Conservation (phyloP, 2,888 invertebrate genomes). For the Dermolepida albohirtum region DNA sequence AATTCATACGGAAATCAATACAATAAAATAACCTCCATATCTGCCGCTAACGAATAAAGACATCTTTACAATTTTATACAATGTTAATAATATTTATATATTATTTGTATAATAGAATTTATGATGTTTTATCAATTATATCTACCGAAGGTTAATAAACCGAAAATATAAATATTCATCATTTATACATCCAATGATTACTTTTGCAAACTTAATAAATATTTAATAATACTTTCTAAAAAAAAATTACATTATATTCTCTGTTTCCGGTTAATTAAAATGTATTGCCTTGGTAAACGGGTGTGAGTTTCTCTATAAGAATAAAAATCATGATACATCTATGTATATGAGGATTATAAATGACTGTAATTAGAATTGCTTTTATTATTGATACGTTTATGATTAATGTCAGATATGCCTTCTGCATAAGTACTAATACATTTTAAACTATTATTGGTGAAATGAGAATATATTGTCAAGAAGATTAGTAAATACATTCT, state of each 20-base stretch:
- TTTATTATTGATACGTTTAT: neutral
- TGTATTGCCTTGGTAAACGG: conserved; percentile 12
- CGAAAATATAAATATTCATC: neutral
- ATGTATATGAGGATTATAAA: neutral
- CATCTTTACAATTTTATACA: too few species aligned
- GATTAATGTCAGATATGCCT: too few species aligned
- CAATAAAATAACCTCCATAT: too few species aligned
- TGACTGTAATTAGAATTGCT: neutral
- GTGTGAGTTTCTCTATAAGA: conserved; percentile 3
- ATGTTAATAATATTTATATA: too few species aligned
- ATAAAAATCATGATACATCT: conserved; percentile 5
- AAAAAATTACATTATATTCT: conserved; percentile 16
- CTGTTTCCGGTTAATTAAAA: conserved; percentile 25
- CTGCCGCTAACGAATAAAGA: too few species aligned
- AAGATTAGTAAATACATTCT: too few species aligned
- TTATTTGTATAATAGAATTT: too few species aligned
- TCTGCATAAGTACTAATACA: too few species aligned
- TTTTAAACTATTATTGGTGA: too few species aligned
- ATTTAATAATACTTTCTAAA: conserved; percentile 20
- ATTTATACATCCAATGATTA: neutral
- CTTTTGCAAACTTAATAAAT: conserved; percentile 16
- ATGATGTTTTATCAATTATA: too few species aligned
- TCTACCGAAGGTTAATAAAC: neutral
- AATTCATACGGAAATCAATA: too few species aligned
- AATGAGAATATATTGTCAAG: too few species aligned